Evolutionary conservation across 2,888 invertebrate species (phyloP).

Genomic region (Noctua fimbriata): DNA sequence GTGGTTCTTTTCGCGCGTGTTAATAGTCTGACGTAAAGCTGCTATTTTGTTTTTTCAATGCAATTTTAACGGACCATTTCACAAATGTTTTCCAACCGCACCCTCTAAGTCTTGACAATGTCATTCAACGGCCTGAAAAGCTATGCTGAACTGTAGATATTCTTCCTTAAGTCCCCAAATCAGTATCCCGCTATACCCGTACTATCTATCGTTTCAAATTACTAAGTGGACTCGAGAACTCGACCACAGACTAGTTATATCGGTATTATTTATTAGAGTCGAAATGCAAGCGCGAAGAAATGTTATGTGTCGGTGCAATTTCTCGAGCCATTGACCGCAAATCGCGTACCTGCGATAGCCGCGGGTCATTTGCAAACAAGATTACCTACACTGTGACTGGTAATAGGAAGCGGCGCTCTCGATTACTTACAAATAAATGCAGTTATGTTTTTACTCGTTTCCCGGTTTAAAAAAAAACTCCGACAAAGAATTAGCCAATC

Average conservation of each 20-base stretch:
- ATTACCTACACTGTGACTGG: slow-evolving; percentile 72
- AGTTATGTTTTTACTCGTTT: slow-evolving; percentile 61
- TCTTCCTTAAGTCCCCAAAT: not conserved
- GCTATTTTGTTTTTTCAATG: not conserved
- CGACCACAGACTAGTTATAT: slow-evolving; percentile 55
- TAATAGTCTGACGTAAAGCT: not conserved
- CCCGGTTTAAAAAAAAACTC: slow-evolving; percentile 33
- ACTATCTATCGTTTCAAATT: not conserved
- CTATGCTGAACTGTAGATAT: not conserved
- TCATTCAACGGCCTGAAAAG: not conserved
- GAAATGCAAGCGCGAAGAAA: slow-evolving; percentile 64
- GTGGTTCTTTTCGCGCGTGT: not conserved
- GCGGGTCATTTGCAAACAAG: slow-evolving; percentile 79
- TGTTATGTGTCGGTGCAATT: slow-evolving; percentile 73
- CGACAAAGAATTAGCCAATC: slow-evolving; percentile 27
- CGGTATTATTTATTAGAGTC: slow-evolving; percentile 58
- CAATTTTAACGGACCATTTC: not conserved
- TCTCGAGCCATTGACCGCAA: slow-evolving; percentile 83
- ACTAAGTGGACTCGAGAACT: slow-evolving; percentile 44
- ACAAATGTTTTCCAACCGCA: not conserved
- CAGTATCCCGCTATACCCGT: not conserved
- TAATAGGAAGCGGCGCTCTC: slow-evolving; percentile 71
- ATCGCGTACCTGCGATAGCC: slow-evolving; percentile 79
- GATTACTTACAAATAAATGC: slow-evolving; percentile 68
- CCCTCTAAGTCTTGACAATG: not conserved